Percentiles rank a stretch among this genome's conserved stretches.
These are phyloP conservation scores for Agapostemon virescens DNA, from an alignment of 2,888 invertebrate genomes.

Conservation along the genomic window DNA sequence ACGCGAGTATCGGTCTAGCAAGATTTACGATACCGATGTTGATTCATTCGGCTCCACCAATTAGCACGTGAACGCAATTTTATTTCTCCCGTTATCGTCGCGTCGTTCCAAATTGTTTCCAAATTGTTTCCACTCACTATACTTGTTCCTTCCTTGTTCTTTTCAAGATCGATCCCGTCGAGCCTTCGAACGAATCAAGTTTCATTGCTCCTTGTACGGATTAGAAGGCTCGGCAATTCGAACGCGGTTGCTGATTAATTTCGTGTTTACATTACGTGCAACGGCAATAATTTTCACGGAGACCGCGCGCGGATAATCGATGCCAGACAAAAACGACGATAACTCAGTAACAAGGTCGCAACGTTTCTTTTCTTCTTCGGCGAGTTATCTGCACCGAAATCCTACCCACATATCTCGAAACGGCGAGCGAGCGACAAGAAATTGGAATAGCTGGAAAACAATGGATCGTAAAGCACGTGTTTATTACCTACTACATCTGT, in stretches of 20 bases:
- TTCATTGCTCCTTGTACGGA: too few species aligned
- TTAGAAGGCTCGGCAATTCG: neutral
- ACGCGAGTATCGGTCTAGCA: neutral
- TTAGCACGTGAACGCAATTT: neutral
- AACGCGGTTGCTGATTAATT: neutral
- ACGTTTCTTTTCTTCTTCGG: neutral
- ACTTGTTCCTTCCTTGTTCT: neutral
- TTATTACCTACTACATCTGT: neutral
- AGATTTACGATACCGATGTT: neutral
- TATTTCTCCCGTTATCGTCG: neutral
- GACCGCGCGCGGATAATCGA: neutral
- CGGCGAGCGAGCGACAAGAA: neutral
- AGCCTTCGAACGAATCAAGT: too few species aligned
- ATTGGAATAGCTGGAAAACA: neutral
- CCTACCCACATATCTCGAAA: neutral
- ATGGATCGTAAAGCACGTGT: neutral
- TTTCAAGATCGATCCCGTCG: neutral
- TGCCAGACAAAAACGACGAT: neutral
- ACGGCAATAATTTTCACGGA: neutral
- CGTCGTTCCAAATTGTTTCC: neutral
- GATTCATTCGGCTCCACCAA: neutral
- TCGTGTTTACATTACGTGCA: neutral
- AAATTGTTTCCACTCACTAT: neutral
- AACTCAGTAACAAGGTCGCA: neutral
- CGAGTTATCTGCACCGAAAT: neutral